Evolutionary conservation across 2,888 invertebrate genomes (phyloP), one percentile per base, ranked within the genome.

Genomic region (Cloeon dipterum): DNA sequence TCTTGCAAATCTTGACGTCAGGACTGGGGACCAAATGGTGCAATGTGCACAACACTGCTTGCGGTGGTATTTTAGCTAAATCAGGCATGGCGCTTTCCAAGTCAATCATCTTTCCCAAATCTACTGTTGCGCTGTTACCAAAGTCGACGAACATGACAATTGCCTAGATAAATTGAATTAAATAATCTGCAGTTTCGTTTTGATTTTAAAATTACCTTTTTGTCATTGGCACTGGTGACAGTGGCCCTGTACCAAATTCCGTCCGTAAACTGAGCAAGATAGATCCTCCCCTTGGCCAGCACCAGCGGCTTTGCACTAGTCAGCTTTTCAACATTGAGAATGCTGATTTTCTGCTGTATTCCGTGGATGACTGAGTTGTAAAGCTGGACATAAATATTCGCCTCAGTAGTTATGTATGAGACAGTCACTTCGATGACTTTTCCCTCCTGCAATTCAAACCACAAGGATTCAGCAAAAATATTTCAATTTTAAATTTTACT

Each of bases 71-170:
- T 32, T 48, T 48, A 10, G 29, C 14, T 29, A 29, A 16, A 13
- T 29, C 29, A 5, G 29, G n/a, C n/a, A 16, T 5, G 5, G 16
- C 7, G 7, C 13, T 5, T 29, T 29, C 13, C 29, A 29, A n/a
- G 7, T 66, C 63, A 35, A 70, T 49, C 1, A 59, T 54, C 52
- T 37, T 53, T 46, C 4, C 56, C 49, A 11, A 57, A 46, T 46
- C 55, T 43, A 63, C 56, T 1, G 53, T 52, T 16, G 59, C 57
- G 5, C 57, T 58, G 17, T 56, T 53, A 0, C 70, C 70, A 42
- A 58, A 55, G 45, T 71, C 71, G 10, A 70, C 56, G 40, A 62
- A 62, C 39, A 61, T 60, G 3, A 68, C 57, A 41, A 59, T 58
- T 1, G 61, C 58, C 26, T 56, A 50, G 29, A 33, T 20, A 36